Percentiles rank a stretch among this genome's conserved stretches.
Conservation (phyloP, 2,113 vertebrate species). For the Macheiramphus alcinus region DNA sequence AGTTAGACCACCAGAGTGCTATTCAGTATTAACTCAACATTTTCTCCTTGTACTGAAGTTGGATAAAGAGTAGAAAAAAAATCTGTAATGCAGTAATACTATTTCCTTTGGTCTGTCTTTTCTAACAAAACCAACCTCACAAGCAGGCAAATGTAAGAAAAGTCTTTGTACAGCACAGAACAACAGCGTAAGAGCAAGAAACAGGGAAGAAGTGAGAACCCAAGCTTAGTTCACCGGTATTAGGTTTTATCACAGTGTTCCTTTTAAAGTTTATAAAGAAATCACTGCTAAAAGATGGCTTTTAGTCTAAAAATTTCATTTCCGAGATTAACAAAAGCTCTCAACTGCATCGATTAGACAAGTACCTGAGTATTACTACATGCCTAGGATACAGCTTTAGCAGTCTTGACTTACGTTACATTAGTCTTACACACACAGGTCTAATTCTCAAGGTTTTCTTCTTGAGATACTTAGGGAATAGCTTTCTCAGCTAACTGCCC, state of each 20-base stretch:
- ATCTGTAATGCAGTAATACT: fast-evolving
- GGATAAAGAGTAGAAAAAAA: background rate
- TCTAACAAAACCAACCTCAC: background rate
- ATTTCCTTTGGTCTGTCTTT: background rate
- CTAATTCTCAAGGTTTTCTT: background rate
- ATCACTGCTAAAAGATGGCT: background rate
- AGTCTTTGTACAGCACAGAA: background rate
- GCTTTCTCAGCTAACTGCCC: background rate
- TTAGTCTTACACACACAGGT: background rate
- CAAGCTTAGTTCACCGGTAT: background rate
- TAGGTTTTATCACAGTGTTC: background rate
- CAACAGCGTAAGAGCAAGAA: background rate
- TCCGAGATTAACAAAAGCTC: background rate
- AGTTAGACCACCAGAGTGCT: background rate
- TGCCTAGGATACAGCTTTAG: background rate
- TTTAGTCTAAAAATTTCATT: background rate
- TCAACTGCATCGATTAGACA: background rate
- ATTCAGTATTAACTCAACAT: background rate
- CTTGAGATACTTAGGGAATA: background rate
- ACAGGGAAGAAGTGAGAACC: background rate
- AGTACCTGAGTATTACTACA: background rate
- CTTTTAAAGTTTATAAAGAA: background rate
- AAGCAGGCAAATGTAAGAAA: background rate
- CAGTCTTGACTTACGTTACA: background rate
- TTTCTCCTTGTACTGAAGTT: background rate